These are phyloP conservation scores for Maccullochella peelii DNA, from an alignment of 2,113 vertebrate species.

Conservation along the genomic window DNA sequence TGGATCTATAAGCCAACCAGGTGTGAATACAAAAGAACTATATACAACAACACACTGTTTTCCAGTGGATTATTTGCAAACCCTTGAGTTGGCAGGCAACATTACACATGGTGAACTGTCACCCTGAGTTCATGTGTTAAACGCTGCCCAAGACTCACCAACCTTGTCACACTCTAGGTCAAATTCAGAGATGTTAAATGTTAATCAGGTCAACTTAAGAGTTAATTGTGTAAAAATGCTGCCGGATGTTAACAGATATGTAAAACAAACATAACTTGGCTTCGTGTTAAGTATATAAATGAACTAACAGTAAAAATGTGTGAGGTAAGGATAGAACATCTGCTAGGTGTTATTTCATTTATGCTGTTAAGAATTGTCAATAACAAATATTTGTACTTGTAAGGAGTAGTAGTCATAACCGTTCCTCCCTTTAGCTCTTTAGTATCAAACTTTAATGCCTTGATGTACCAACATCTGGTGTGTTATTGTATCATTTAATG, in stretches of 20 bases:
- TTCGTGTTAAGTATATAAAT: background rate
- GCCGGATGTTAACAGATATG: background rate
- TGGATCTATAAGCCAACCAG: background rate
- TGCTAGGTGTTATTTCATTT: background rate
- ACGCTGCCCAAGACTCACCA: background rate
- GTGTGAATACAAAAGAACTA: background rate
- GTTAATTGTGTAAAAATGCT: background rate
- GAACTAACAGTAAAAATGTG: background rate
- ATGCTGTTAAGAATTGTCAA: too few relatives aligned
- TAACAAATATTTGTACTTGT: background rate
- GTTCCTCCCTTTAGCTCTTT: background rate
- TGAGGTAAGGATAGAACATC: too few relatives aligned
- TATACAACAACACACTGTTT: background rate
- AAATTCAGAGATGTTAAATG: background rate
- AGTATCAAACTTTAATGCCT: background rate
- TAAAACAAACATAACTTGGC: background rate
- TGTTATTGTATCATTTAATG: constrained; percentile 1
- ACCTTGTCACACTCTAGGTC: background rate
- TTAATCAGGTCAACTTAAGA: background rate
- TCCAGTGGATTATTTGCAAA: background rate
- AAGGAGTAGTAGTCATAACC: background rate
- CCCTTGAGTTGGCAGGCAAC: background rate
- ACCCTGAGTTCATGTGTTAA: background rate
- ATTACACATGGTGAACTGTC: background rate
- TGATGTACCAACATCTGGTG: background rate